Percentiles rank a stretch among this genome's conserved stretches.
Conservation (phyloP, 2,888 invertebrate species). For the Lypha dubia region DNA sequence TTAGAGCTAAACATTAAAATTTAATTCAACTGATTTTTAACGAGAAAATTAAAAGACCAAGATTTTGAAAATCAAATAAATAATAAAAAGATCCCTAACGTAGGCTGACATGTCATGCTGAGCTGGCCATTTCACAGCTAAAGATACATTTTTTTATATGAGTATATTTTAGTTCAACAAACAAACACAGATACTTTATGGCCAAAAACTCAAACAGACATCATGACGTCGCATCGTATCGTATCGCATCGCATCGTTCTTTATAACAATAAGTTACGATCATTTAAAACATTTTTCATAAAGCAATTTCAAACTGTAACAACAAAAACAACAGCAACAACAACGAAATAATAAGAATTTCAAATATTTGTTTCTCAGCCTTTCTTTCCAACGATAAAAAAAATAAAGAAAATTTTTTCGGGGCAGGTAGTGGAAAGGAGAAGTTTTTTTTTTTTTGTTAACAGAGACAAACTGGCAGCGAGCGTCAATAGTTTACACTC, state of each 20-base stretch:
- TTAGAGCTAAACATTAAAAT: constrained; percentile 51
- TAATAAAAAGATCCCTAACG: constrained; percentile 69
- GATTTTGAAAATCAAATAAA: constrained; percentile 65
- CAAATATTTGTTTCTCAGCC: constrained; percentile 61
- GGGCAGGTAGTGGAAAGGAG: constrained; percentile 58
- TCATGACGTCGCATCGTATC: constrained; percentile 67
- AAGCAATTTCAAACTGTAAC: constrained; percentile 61
- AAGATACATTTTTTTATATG: constrained; percentile 12
- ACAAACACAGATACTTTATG: constrained; percentile 51
- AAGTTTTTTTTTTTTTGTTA: constrained; percentile 36
- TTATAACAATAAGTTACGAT: constrained; percentile 51
- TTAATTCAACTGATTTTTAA: constrained; percentile 64
- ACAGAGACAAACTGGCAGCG: constrained; percentile 79
- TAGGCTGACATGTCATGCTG: constrained; percentile 73
- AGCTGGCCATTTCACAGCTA: constrained; percentile 53
- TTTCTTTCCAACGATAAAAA: too few relatives aligned
- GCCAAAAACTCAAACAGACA: constrained; percentile 69
- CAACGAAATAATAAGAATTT: constrained; percentile 32
- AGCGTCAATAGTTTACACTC: constrained; percentile 75
- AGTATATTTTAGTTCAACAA: constrained; percentile 6
- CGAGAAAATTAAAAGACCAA: constrained; percentile 27
- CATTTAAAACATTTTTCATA: constrained; percentile 70
- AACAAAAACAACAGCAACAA: constrained; percentile 16
- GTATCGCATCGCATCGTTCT: too few relatives aligned
- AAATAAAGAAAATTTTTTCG: too few relatives aligned